Conservation (phyloP, 2,888 invertebrate genomes). For the Aelia acuminata region DNA sequence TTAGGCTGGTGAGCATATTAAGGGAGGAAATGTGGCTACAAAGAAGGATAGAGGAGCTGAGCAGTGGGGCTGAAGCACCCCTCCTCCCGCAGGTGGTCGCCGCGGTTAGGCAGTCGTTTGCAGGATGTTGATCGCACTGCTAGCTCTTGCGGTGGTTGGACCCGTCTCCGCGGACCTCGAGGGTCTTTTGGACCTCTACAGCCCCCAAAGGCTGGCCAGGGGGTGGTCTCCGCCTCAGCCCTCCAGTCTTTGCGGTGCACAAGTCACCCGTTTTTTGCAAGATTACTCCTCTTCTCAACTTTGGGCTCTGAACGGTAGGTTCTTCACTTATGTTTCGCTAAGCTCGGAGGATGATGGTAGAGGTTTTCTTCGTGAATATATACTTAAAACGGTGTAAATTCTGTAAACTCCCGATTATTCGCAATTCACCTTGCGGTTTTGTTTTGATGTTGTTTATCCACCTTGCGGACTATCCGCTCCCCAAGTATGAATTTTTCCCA, state of each 20-base stretch:
- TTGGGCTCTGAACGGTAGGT: conserved; percentile 62
- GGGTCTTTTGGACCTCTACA: conserved; percentile 61
- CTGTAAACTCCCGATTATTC: too few relatives aligned
- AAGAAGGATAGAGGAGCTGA: background rate
- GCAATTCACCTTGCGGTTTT: too few relatives aligned
- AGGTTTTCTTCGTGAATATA: too few relatives aligned
- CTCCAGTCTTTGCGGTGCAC: conserved; percentile 55
- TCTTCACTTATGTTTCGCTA: background rate
- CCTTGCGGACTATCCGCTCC: too few relatives aligned
- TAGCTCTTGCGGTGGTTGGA: conserved; percentile 7
- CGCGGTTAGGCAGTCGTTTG: background rate
- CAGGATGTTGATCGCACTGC: conserved; percentile 20
- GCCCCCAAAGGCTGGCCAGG: conserved; percentile 56
- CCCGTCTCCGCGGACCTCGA: conserved; percentile 25
- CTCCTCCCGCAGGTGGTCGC: background rate
- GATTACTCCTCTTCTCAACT: conserved; percentile 55
- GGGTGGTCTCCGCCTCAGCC: conserved; percentile 54
- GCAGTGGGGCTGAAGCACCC: conserved; percentile 28
- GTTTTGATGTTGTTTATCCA: too few relatives aligned
- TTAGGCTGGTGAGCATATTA: background rate
- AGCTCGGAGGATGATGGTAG: background rate
- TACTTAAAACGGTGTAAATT: too few relatives aligned
- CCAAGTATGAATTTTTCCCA: too few relatives aligned
- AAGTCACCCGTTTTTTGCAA: conserved; percentile 51
- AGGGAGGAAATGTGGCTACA: background rate